Evolutionary conservation across 2,113 vertebrate species (phyloP).

Genomic region (rat (Rattus norvegicus)): DNA sequence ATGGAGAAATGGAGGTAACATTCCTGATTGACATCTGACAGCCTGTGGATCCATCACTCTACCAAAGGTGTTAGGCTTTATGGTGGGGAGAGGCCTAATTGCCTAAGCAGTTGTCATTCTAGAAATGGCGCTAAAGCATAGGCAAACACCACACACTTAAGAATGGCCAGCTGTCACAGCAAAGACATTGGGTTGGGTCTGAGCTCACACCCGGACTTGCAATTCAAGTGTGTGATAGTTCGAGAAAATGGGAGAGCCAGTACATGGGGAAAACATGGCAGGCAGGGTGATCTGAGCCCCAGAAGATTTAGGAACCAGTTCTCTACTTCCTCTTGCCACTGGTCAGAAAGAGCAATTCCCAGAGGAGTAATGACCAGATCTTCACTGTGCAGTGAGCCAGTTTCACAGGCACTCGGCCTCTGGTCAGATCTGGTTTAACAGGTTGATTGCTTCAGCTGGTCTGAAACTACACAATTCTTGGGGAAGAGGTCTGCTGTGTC

Average conservation of each 20-base stretch:
- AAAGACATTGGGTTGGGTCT: accelerated
- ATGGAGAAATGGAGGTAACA: neutral
- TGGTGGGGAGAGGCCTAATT: neutral
- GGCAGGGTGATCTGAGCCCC: neutral
- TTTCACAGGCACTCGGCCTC: accelerated
- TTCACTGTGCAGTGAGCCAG: neutral
- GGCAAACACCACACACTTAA: too few species aligned
- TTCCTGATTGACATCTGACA: neutral
- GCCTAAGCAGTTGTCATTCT: neutral
- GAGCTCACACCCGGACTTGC: neutral
- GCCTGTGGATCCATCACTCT: neutral
- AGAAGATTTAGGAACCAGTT: neutral
- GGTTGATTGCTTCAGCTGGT: neutral
- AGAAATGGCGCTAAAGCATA: neutral
- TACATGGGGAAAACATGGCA: neutral
- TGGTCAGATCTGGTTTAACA: neutral
- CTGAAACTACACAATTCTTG: neutral
- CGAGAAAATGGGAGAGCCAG: neutral
- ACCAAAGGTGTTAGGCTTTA: neutral
- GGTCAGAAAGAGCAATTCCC: neutral
- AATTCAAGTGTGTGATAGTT: neutral
- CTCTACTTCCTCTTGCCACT: neutral
- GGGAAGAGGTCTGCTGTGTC: neutral
- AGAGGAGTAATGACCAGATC: neutral
- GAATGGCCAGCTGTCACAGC: neutral